Evolutionary conservation across 2,113 vertebrate species (phyloP).

Genomic region (Eleginops maclovinus): DNA sequence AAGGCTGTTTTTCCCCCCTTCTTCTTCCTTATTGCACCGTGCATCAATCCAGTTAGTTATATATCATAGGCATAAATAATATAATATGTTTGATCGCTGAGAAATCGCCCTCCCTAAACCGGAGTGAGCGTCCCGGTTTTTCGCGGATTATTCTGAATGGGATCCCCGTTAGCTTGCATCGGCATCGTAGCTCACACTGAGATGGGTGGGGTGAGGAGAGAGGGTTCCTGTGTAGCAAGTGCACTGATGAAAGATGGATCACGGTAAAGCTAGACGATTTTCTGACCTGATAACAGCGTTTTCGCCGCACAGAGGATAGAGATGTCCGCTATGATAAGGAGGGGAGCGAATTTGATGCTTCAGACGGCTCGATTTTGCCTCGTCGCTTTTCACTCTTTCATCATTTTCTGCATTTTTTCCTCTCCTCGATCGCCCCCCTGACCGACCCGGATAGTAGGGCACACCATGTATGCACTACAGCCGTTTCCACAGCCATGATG

Average conservation of each 20-base stretch:
- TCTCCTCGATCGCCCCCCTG: neutral
- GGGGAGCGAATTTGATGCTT: neutral
- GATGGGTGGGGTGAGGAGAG: slow-evolving; percentile 82
- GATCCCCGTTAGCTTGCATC: slow-evolving; percentile 73
- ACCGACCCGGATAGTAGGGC: slow-evolving; percentile 35
- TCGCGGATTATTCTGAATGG: slow-evolving; percentile 58
- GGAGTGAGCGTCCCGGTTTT: slow-evolving; percentile 16
- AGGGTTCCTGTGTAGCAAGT: slow-evolving; percentile 61
- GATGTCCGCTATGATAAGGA: neutral
- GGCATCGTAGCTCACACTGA: slow-evolving; percentile 69
- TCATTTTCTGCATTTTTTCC: neutral
- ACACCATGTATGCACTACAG: neutral
- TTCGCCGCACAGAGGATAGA: neutral
- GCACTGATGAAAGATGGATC: slow-evolving; percentile 59
- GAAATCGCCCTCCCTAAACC: neutral
- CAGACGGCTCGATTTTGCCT: neutral
- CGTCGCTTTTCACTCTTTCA: neutral
- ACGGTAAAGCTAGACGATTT: neutral
- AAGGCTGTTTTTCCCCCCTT: neutral
- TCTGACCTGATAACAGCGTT: neutral
- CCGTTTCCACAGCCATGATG: slow-evolving; percentile 9
- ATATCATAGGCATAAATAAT: neutral
- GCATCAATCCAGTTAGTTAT: neutral
- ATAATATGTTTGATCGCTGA: neutral
- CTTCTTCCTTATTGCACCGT: neutral